Evolutionary conservation across 2,888 invertebrate genomes (phyloP).

Genomic region (Caenorhabditis imperialis): DNA sequence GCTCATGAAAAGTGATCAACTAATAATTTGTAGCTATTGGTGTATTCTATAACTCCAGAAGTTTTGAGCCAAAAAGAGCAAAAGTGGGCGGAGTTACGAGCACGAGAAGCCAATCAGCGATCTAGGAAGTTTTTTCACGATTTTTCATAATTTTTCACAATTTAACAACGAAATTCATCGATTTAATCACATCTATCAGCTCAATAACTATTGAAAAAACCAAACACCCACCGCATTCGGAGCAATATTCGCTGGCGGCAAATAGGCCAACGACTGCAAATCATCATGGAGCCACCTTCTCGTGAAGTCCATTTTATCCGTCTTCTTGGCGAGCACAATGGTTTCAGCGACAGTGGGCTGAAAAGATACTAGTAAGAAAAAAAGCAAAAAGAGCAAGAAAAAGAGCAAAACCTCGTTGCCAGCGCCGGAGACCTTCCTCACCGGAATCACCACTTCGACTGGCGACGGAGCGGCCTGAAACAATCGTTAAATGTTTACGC

Average conservation of each 20-base stretch:
- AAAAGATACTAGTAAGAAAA: constrained; percentile 5
- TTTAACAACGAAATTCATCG: too few species aligned
- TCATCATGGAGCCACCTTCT: constrained; percentile 75
- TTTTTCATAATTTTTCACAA: too few species aligned
- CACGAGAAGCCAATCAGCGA: too few species aligned
- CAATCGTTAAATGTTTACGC: too few species aligned
- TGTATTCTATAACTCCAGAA: too few species aligned
- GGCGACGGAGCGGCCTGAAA: constrained; percentile 56
- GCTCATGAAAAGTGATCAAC: too few species aligned
- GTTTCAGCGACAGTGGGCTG: constrained; percentile 71
- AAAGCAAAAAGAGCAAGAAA: background rate
- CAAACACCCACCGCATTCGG: constrained; percentile 60
- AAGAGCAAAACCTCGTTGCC: background rate
- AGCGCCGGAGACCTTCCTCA: constrained; percentile 26
- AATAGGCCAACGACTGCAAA: constrained; percentile 62
- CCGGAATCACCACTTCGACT: constrained; percentile 56
- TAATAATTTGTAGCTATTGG: too few species aligned
- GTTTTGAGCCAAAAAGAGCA: too few species aligned
- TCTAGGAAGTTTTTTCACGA: too few species aligned
- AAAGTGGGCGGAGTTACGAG: too few species aligned
- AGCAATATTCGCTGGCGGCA: constrained; percentile 59
- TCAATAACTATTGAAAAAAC: too few species aligned
- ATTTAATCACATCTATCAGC: too few species aligned
- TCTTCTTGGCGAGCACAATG: constrained; percentile 72
- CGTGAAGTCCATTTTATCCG: constrained; percentile 77